Conservation (phyloP, 2,113 vertebrate genomes). For the mouse (Mus musculus) region GRCm39 chr15:8119501-8120000, state of each 20-base stretch:
- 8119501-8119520: not conserved
- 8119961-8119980: not conserved
- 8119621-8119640: not conserved
- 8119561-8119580: not conserved
- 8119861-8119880: too few species aligned
- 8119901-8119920: slow-evolving; percentile 46
- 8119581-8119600: not conserved
- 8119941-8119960: not conserved
- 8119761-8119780: not conserved
- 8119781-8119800: not conserved
- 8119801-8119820: not conserved
- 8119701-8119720: not conserved
- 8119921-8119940: not conserved
- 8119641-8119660: not conserved
- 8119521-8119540: not conserved
- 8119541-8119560: not conserved
- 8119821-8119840: not conserved
- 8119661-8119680: slow-evolving; percentile 23
- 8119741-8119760: not conserved
- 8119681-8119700: not conserved
- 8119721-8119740: not conserved
- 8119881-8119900: slow-evolving; percentile 10
- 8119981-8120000: slow-evolving; percentile 34
- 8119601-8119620: not conserved
- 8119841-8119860: not conserved